These are phyloP conservation scores for Achroia grisella DNA, from an alignment of 1,140 invertebrate species.

Conservation along the genomic window DNA sequence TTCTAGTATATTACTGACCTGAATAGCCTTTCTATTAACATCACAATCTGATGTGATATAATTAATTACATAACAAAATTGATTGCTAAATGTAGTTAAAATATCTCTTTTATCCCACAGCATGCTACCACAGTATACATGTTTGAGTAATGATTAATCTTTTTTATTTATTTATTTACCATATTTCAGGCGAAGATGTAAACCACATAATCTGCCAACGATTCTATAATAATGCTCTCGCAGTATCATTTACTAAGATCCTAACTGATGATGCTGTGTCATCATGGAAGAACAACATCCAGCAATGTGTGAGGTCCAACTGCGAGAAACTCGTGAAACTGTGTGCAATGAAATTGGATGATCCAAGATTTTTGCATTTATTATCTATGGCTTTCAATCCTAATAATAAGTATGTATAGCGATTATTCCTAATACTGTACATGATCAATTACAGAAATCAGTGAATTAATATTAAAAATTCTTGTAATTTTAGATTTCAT, in stretches of 20 bases:
- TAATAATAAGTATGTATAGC: slow-evolving; percentile 88
- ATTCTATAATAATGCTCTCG: slow-evolving; percentile 96
- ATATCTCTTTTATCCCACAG: too few species aligned
- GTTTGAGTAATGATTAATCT: background rate
- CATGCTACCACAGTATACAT: too few species aligned
- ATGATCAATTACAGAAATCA: too few species aligned
- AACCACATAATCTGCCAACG: slow-evolving; percentile 93
- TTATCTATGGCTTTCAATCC: slow-evolving; percentile 96
- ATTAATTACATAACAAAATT: too few species aligned
- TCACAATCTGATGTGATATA: too few species aligned
- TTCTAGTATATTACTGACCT: too few species aligned
- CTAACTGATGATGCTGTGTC: slow-evolving; percentile 98
- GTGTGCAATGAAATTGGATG: slow-evolving; percentile 94
- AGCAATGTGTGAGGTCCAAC: slow-evolving; percentile 95
- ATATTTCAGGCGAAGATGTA: slow-evolving; percentile 86
- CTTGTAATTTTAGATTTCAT: slow-evolving; percentile 83
- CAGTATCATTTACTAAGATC: slow-evolving; percentile 97
- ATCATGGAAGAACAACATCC: slow-evolving; percentile 98
- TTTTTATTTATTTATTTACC: slow-evolving; percentile 9
- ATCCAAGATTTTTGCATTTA: slow-evolving; percentile 93
- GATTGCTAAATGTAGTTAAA: too few species aligned
- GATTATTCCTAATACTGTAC: too few species aligned
- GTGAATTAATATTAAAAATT: background rate
- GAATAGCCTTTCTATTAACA: too few species aligned
- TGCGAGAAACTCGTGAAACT: slow-evolving; percentile 94